Evolutionary conservation across 2,113 vertebrate genomes (phyloP), one percentile per base, ranked within the genome.

Genomic region (Ictalurus punctatus): DNA sequence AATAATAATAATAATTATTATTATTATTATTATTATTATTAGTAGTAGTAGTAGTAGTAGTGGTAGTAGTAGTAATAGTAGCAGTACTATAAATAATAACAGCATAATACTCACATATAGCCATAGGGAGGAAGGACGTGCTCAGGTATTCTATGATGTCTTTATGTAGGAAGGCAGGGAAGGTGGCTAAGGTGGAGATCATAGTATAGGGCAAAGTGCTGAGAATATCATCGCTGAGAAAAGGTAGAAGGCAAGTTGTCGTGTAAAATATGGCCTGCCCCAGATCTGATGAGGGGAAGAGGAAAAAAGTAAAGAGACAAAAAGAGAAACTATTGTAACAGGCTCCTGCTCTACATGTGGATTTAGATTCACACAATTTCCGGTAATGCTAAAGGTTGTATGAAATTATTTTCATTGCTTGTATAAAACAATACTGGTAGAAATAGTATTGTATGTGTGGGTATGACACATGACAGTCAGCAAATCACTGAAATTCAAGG

Each of bases 221-320:
- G 96, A 99, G 97, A 95, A 99, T 97, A 95, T 99, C 98, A 91
- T 99, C 98, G 94, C 91, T 99, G 95, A 99, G 98, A 97, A 99
- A 99, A 90, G 98, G 98, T 92, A 99, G 97, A 94, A 99, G 97
- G 96, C 98, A 99, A 86, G 98, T 97, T 85, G 98, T 99, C 89
- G 98, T 99, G 94, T 99, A 99, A 99, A 99, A 99, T 97, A 99
- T 98, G 89, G 98, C 99, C 95, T 99, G 98, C 95, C 98, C 98
- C 92, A 99, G 97, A 97, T 99, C 98, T 99, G 96, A 96, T 94
- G 2, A 94, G 95, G 96, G 95, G 96, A 93, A 93, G 81, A 94
- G 92, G 90, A 93, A 90, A 93, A 82, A 88, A 69, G n/a, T 30
- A 87, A 86, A 69, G 27, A 74, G 14, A 94, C 30, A 85, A 59